Evolutionary conservation across 1,140 invertebrate species (phyloP).

Genomic region (Notospermus geniculatus): DNA sequence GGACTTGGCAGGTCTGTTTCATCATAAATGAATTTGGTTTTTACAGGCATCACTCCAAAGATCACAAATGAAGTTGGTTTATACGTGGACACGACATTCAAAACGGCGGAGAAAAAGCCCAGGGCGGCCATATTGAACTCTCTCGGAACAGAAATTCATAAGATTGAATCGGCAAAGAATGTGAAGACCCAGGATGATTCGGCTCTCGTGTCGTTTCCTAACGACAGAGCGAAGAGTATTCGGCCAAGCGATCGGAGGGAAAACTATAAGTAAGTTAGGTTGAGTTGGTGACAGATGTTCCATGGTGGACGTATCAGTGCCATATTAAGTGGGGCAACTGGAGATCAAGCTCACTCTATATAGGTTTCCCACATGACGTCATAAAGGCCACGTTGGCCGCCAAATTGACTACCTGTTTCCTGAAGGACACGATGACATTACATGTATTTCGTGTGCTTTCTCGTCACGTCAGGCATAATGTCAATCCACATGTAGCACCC

Average conservation of each 20-base stretch:
- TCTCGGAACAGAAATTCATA: slow-evolving; percentile 37
- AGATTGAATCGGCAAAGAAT: slow-evolving; percentile 20
- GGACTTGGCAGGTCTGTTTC: too few relatives aligned
- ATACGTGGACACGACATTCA: slow-evolving; percentile 46
- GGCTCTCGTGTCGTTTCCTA: slow-evolving; percentile 51
- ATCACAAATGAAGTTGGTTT: slow-evolving; percentile 56
- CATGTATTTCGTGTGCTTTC: too few relatives aligned
- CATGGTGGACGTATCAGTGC: too few relatives aligned
- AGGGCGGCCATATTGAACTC: slow-evolving; percentile 44
- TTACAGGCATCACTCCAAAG: slow-evolving; percentile 51
- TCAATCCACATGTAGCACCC: too few relatives aligned
- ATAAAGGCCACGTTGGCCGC: too few relatives aligned
- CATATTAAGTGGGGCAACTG: too few relatives aligned
- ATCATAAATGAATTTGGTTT: too few relatives aligned
- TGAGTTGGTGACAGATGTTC: background rate
- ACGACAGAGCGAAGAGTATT: slow-evolving; percentile 53
- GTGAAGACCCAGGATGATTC: slow-evolving; percentile 22
- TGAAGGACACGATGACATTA: too few relatives aligned
- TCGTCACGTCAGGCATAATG: too few relatives aligned
- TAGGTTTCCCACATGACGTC: too few relatives aligned
- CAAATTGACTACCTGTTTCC: too few relatives aligned
- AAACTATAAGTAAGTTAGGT: slow-evolving; percentile 44
- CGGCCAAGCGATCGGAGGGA: slow-evolving; percentile 42
- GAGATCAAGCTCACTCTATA: too few relatives aligned
- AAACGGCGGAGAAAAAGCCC: slow-evolving; percentile 30